phyloP scores from a whole-genome alignment of 2,888 invertebrate genomes.

The Augochlorella aurata region DNA sequence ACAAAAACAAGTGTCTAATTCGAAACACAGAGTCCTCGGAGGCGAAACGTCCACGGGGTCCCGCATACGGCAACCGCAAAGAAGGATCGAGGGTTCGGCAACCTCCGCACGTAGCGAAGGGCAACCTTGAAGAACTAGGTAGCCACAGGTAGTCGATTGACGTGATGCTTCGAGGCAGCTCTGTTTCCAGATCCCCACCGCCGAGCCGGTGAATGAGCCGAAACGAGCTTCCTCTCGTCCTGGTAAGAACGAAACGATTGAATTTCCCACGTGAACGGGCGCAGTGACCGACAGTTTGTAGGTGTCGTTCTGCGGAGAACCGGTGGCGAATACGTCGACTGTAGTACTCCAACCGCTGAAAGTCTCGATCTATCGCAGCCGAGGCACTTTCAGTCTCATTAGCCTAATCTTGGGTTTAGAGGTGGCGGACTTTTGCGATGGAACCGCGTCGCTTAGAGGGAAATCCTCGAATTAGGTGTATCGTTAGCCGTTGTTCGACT shows the following conservation, averaged over 20 bases:
- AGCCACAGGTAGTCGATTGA: conserved; percentile 75
- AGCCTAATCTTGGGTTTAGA: conserved; percentile 6
- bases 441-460: background rate
- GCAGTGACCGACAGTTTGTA: conserved; percentile 18
- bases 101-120: conserved; percentile 11
- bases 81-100: background rate
- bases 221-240: conserved; percentile 52
- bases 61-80: background rate
- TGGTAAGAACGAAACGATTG: conserved; percentile 44
- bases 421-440: background rate
- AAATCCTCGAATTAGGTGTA: background rate
- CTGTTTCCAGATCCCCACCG: conserved; percentile 61
- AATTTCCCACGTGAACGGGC: conserved; percentile 50
- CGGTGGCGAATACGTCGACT: background rate
- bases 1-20: background rate
- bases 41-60: background rate
- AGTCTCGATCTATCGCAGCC: background rate
- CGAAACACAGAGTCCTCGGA: background rate
- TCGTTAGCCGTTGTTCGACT: background rate
- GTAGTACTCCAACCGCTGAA: background rate
- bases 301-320: conserved; percentile 35
- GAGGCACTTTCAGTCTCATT: background rate
- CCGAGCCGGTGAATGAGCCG: conserved; percentile 46
- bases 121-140: conserved; percentile 43
- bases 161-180: conserved; percentile 48